Conservation (phyloP, 2,113 vertebrate genomes). For the Odobenus rosmarus region DNA sequence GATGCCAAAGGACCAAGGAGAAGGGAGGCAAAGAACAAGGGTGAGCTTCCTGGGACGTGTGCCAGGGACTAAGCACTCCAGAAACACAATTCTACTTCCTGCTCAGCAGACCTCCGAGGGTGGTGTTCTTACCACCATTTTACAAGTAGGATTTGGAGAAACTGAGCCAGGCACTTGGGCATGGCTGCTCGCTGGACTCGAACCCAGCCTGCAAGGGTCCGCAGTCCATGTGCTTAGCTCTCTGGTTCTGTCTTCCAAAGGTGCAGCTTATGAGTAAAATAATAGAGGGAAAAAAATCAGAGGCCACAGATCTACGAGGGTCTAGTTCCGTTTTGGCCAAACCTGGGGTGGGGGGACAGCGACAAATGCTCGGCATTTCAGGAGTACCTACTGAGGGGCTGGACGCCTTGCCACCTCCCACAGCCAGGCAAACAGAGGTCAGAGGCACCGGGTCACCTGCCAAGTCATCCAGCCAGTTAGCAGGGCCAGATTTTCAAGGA, state of each 20-base stretch:
- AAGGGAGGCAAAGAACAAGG: fast-evolving
- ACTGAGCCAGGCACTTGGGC: no score
- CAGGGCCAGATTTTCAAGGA: not conserved
- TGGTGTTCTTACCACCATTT: fast-evolving
- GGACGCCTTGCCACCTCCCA: not conserved
- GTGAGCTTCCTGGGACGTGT: fast-evolving
- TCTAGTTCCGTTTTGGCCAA: fast-evolving
- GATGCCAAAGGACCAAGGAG: not conserved
- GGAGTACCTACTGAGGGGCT: fast-evolving
- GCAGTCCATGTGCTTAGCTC: fast-evolving
- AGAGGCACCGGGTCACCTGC: not conserved
- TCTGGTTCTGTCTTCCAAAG: not conserved
- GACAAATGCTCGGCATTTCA: fast-evolving
- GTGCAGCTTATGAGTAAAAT: fast-evolving
- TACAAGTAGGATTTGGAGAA: not conserved
- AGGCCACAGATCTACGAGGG: fast-evolving
- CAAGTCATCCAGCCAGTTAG: not conserved
- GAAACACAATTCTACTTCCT: not conserved
- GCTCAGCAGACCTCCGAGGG: not conserved
- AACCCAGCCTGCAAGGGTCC: not conserved
- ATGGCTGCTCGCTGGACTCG: no score
- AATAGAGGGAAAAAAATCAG: fast-evolving
- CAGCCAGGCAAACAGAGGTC: not conserved
- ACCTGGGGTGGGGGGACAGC: fast-evolving
- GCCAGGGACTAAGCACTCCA: not conserved